phyloP scores from a whole-genome alignment of 2,888 invertebrate genomes.

The Drosophila nr. perissopoda region DNA sequence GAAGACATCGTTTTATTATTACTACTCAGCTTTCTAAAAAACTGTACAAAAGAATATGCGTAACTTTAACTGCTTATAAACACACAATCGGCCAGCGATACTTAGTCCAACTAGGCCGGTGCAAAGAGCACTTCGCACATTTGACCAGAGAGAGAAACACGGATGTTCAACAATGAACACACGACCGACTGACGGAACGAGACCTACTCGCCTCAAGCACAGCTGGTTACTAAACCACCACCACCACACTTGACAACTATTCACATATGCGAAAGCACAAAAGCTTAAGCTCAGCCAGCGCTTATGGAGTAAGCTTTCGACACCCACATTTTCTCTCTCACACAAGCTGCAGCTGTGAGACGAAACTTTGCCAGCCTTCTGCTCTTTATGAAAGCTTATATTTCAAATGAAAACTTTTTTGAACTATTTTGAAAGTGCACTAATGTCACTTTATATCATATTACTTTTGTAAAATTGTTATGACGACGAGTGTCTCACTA shows the following conservation, averaged over 20 bases:
- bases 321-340: not conserved
- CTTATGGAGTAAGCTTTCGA: constrained; percentile 12
- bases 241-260: not conserved
- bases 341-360: not conserved
- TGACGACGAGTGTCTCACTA: too few relatives aligned
- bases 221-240: constrained; percentile 15
- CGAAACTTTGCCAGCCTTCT: not conserved
- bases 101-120: constrained; percentile 10
- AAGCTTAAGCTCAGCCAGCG: constrained; percentile 27
- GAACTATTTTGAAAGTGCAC: not conserved
- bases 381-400: not conserved
- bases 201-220: constrained; percentile 35
- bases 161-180: not conserved
- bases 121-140: constrained; percentile 49
- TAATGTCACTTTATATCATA: not conserved
- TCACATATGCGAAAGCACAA: constrained; percentile 1
- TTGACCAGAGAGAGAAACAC: not conserved
- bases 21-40: constrained; percentile 33
- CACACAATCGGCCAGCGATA: constrained; percentile 1
- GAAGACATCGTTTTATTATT: constrained; percentile 71
- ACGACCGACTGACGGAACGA: not conserved
- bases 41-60: constrained; percentile 26
- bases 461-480: not conserved
- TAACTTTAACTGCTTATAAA: not conserved
- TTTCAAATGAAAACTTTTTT: not conserved